Conservation (phyloP, 2,797 vertebrate species). For the Saxicola maurus region DNA sequence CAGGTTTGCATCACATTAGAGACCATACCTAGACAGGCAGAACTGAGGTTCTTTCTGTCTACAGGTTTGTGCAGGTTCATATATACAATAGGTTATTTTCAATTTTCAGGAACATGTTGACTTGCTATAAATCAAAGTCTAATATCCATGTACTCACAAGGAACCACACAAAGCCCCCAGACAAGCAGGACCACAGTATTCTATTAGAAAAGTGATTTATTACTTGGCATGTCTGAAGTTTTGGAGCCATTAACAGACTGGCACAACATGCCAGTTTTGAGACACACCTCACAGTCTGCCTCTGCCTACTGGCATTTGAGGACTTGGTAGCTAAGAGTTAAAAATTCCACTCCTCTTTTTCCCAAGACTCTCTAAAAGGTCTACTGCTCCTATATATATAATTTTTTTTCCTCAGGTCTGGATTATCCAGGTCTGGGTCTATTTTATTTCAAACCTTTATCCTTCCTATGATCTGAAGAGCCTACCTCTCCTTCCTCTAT, state of each 20-base stretch:
- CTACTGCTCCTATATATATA: neutral
- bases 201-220: neutral
- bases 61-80: neutral
- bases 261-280: neutral
- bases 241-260: neutral
- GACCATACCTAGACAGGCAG: neutral
- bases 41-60: neutral
- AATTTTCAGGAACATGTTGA: neutral
- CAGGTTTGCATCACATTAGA: neutral
- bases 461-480: neutral
- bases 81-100: neutral
- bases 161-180: neutral
- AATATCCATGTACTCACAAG: neutral
- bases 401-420: neutral
- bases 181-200: neutral
- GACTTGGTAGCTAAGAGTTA: neutral
- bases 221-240: neutral
- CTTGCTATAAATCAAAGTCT: neutral
- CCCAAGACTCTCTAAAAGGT: neutral
- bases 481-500: neutral
- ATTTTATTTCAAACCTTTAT: neutral
- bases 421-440: neutral
- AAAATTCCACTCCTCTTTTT: neutral
- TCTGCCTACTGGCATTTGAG: neutral
- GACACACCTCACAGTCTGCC: neutral